Percentiles rank a stretch among this genome's conserved stretches.
Evolutionary conservation across 2,113 vertebrate genomes (phyloP).

Genomic region (Chaetura pelagica): DNA sequence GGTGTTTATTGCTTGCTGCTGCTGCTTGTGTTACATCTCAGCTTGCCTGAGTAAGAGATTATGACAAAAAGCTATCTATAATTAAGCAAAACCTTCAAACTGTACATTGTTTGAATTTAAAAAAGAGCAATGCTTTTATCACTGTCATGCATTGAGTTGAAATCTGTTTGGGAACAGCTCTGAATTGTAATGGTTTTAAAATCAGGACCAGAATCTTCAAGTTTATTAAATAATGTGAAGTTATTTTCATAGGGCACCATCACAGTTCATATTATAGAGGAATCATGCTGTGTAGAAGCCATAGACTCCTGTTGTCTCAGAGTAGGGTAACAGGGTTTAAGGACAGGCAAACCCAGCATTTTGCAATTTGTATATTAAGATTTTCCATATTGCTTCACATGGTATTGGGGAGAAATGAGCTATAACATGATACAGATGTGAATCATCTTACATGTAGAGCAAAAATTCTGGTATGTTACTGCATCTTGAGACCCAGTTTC

Average conservation of each 20-base stretch:
- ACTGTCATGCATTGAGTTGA: neutral
- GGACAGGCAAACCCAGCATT: neutral
- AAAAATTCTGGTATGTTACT: neutral
- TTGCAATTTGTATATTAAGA: neutral
- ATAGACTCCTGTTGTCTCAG: neutral
- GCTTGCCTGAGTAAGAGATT: neutral
- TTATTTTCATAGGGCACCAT: neutral
- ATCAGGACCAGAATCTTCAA: neutral
- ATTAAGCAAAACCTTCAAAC: slow-evolving; percentile 21
- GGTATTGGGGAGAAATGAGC: neutral
- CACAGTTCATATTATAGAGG: neutral
- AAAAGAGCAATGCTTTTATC: neutral
- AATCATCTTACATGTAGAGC: neutral
- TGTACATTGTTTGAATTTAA: neutral
- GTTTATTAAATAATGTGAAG: neutral
- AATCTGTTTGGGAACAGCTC: neutral
- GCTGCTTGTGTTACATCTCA: neutral
- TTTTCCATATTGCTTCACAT: neutral
- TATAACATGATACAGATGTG: neutral
- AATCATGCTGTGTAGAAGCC: neutral
- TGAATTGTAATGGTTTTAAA: neutral
- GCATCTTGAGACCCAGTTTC: neutral
- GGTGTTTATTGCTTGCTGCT: slow-evolving; percentile 30
- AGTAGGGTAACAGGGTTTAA: neutral
- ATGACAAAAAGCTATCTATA: slow-evolving; percentile 10